phyloP scores from a whole-genome alignment of 53 echinoderm and acorn worm species.

The Astropecten irregularis region DNA sequence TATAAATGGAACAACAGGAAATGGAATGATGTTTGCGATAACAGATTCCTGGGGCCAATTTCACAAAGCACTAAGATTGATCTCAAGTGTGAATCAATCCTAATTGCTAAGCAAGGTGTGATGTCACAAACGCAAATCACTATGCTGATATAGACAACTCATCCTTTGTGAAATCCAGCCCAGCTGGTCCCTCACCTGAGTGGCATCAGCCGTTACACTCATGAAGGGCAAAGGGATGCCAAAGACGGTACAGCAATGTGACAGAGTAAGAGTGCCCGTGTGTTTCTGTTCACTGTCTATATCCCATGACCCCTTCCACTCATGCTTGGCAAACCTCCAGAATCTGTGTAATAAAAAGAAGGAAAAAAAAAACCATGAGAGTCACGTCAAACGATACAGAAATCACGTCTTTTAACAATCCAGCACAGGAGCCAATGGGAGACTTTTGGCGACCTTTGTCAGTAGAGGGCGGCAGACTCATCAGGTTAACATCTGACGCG shows the following conservation, averaged over 20 bases:
- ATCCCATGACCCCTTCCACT: slow-evolving; percentile 70
- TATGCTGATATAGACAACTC: background rate
- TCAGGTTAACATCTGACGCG: no score
- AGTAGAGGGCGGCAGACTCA: no score
- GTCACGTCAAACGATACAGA: no score
- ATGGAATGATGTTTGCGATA: background rate
- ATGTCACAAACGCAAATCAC: no score
- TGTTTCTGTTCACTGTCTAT: slow-evolving; percentile 61
- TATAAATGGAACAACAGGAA: background rate
- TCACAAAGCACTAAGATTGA: no score
- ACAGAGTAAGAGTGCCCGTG: slow-evolving; percentile 56
- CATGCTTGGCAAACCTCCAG: slow-evolving; percentile 47
- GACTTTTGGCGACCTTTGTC: no score
- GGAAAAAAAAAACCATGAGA: no score
- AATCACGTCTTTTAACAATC: no score
- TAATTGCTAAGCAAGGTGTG: no score
- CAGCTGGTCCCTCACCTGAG: slow-evolving; percentile 61
- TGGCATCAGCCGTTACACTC: slow-evolving; percentile 51
- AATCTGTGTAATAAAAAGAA: slow-evolving; percentile 7
- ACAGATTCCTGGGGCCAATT: no score
- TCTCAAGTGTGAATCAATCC: no score
- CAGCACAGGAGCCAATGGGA: no score
- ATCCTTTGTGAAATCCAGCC: background rate
- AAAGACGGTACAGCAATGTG: slow-evolving; percentile 61
- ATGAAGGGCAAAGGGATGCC: slow-evolving; percentile 56